Evolutionary conservation across 2,113 vertebrate species (phyloP).

Genomic region (Gobiocypris rarus): DNA sequence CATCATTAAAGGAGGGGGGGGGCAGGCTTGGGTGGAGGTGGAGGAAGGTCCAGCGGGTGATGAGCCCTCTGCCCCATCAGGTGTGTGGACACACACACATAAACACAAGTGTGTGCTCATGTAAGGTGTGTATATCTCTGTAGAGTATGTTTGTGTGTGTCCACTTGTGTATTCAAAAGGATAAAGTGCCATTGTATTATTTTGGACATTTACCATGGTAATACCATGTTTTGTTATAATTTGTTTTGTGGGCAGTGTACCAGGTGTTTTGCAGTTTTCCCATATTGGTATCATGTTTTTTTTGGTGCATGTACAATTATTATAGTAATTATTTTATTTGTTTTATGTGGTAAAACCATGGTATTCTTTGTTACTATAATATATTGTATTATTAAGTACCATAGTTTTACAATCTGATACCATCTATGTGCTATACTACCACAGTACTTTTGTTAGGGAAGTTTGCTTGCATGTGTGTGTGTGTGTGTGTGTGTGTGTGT

Average conservation of each 20-base stretch:
- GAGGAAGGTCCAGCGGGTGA: slow-evolving; percentile 43
- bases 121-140: background rate
- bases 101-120: slow-evolving; percentile 3
- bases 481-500: slow-evolving; percentile 16
- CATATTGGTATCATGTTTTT: background rate
- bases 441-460: slow-evolving; percentile 7
- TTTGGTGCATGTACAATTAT: background rate
- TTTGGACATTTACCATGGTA: background rate
- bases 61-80: slow-evolving; percentile 50
- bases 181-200: background rate
- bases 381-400: background rate
- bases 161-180: background rate
- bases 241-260: background rate
- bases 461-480: background rate
- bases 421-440: background rate
- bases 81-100: slow-evolving; percentile 40
- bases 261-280: background rate
- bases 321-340: too few relatives aligned
- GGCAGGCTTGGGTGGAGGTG: slow-evolving; percentile 54
- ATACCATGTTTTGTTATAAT: background rate
- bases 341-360: too few relatives aligned
- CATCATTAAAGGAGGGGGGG: slow-evolving; percentile 68
- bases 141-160: background rate
- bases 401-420: background rate
- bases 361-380: background rate